A percentile compares a stretch with the other conserved stretches of the same genome.
phyloP scores from a whole-genome alignment of 92 coral and sea anemone genomes.

The Epizoanthus fatuus region DNA sequence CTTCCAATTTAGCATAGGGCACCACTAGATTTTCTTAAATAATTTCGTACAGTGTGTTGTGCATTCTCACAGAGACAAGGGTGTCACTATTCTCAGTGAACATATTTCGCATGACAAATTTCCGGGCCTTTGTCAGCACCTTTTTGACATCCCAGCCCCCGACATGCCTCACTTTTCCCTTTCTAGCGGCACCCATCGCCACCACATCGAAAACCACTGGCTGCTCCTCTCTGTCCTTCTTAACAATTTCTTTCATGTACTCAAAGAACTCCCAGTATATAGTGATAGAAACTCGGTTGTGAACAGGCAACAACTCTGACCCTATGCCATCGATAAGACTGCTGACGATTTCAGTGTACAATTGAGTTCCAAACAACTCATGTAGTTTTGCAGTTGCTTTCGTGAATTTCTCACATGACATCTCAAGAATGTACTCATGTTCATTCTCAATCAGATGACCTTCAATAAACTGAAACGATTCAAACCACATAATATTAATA shows the following conservation, averaged over 20 bases:
- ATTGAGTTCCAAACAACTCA: not conserved
- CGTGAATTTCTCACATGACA: slow-evolving; percentile 43
- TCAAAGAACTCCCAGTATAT: slow-evolving; percentile 37
- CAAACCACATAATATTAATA: slow-evolving; percentile 46
- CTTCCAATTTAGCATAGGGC: slow-evolving; percentile 50
- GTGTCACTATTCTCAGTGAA: slow-evolving; percentile 32
- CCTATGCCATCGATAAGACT: slow-evolving; percentile 24
- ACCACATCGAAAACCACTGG: slow-evolving; percentile 47
- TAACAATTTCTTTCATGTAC: slow-evolving; percentile 34
- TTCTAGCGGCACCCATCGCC: slow-evolving; percentile 52
- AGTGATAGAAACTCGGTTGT: slow-evolving; percentile 27
- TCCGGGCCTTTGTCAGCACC: slow-evolving; percentile 16
- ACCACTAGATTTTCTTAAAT: slow-evolving; percentile 48
- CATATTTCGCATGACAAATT: slow-evolving; percentile 26
- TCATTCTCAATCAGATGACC: slow-evolving; percentile 27
- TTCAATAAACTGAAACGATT: slow-evolving; percentile 26
- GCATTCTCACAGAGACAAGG: slow-evolving; percentile 38
- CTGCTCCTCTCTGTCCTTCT: slow-evolving; percentile 35
- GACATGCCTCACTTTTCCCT: slow-evolving; percentile 56
- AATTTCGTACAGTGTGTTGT: slow-evolving; percentile 32
- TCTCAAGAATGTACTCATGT: slow-evolving; percentile 39
- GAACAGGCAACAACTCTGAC: not conserved
- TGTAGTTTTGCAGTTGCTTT: not conserved
- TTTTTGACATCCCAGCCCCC: slow-evolving; percentile 62
- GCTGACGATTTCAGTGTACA: slow-evolving; percentile 2